phyloP scores from a whole-genome alignment of 1,140 invertebrate genomes.

The Phthorimaea operculella region DNA sequence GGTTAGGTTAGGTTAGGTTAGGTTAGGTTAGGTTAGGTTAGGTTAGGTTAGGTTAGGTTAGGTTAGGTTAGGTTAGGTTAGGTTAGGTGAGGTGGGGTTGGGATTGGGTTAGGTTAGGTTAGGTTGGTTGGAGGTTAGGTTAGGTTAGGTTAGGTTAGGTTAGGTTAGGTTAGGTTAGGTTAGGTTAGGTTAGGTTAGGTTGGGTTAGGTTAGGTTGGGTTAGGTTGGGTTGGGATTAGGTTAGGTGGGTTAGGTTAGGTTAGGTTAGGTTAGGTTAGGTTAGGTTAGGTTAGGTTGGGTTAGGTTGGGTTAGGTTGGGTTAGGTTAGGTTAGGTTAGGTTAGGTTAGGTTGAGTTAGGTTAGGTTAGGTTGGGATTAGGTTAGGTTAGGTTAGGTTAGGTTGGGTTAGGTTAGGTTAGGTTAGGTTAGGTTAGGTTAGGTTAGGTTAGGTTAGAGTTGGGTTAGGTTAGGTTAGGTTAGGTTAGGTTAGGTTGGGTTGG shows the following conservation, averaged over 20 bases:
- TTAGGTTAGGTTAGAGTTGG: too few species aligned
- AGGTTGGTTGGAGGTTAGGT: conserved; percentile 22
- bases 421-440: conserved; percentile 19
- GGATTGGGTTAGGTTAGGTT: conserved; percentile 15
- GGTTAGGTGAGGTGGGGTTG: conserved; percentile 15
- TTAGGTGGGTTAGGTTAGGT: conserved; percentile 6
- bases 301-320: conserved; percentile 19
- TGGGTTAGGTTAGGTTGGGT: conserved; percentile 8
- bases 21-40: conserved; percentile 22
- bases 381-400: conserved; percentile 21
- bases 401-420: conserved; percentile 20
- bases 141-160: conserved; percentile 26
- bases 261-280: conserved; percentile 16
- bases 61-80: conserved; percentile 17
- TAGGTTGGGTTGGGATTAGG: conserved; percentile 27
- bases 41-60: conserved; percentile 23
- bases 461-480: conserved; percentile 19
- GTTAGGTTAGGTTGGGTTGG: conserved; percentile 20
- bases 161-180: conserved; percentile 13
- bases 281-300: conserved; percentile 18
- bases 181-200: conserved; percentile 14
- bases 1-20: conserved; percentile 18
- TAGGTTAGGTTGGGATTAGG: conserved; percentile 18
- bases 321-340: conserved; percentile 15
- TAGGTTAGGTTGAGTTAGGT: conserved; percentile 16